Evolutionary conservation across 37 sponge, comb jelly and placozoan genomes (phyloP).

Genomic region (Axinella damicornis): DNA sequence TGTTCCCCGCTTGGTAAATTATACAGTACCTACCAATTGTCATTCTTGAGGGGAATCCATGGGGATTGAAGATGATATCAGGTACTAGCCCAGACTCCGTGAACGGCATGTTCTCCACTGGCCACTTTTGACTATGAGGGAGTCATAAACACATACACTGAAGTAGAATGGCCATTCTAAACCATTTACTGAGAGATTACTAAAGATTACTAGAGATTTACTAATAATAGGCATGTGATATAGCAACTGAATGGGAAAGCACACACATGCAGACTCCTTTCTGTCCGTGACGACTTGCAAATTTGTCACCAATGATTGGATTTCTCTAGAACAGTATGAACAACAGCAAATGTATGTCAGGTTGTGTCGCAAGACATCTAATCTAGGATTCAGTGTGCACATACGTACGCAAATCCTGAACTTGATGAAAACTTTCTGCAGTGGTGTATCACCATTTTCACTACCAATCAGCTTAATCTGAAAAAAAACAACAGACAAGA

Average conservation of each 20-base stretch:
- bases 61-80: conserved; percentile 99
- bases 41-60: conserved; percentile 99
- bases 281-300: conserved; percentile 98
- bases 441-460: conserved; percentile 67
- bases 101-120: conserved; percentile 96
- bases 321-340: conserved; percentile 67
- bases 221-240: no score
- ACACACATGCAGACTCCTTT: conserved; percentile 96
- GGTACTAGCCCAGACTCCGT: conserved; percentile 97
- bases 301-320: conserved; percentile 97
- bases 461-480: conserved; percentile 82
- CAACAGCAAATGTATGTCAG: no score
- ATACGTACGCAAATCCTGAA: conserved; percentile 68
- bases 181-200: no score
- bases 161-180: no score
- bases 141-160: not conserved
- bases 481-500: no score
- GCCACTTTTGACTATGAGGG: conserved; percentile 83
- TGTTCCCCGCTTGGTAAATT: no score
- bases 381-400: no score
- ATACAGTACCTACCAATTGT: conserved; percentile 93
- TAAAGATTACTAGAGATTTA: no score
- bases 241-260: no score
- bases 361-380: no score
- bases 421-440: conserved; percentile 85